Base-by-base conservation (phyloP, 1,140 invertebrate genomes). In the Lanistes nyassanus region DNA sequence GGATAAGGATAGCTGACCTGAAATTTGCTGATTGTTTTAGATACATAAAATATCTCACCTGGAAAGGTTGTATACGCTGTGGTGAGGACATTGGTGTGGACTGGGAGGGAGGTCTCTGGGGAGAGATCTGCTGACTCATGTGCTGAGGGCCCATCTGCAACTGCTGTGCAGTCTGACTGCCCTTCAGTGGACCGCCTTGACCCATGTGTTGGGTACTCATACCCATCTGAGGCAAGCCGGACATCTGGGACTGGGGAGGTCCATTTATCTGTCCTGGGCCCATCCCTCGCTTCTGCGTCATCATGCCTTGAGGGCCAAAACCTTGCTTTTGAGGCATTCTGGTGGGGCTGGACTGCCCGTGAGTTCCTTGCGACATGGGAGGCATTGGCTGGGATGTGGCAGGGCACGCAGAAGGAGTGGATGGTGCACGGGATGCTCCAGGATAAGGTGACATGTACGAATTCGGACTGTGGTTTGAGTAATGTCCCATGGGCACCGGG, bases 311-410 rank as follows among this genome's bases (percentile, higher is more conserved):
- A 37, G 72, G 60, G 4, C 42, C 53, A 72, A 60, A 75, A 2
- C 51, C 56, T 13, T 71, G 55, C 58, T 79, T 75, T n/a, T 73
- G 65, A 19, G 74, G 68, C 60, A 76, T 51, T 58, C 70, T 74
- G 37, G 78, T 65, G 37, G 78, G 78, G 56, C 66, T 76, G 36
- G 55, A 96, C 85, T 96, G 95, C 21, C 81, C 79, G 78, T 87
- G 84, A 37, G 76, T 84, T 78, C 82, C 81, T 79, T 88, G 86
- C 83, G 93, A 89, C 83, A 82, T 74, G 78, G 76, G 55, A 76
- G 75, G 53, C 47, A 71, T 74, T 62, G 79, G 56, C 68, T 69
- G 74, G 73, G 75, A 58, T 58, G 71, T 47, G 29, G 66, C 42
- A 26, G 79, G 79, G 62, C 77, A 81, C 78, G 83, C 74, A 70